Evolutionary conservation across 2,797 vertebrate genomes (phyloP), one percentile per base, ranked within the genome.

Genomic region (Valencia hispanica): DNA sequence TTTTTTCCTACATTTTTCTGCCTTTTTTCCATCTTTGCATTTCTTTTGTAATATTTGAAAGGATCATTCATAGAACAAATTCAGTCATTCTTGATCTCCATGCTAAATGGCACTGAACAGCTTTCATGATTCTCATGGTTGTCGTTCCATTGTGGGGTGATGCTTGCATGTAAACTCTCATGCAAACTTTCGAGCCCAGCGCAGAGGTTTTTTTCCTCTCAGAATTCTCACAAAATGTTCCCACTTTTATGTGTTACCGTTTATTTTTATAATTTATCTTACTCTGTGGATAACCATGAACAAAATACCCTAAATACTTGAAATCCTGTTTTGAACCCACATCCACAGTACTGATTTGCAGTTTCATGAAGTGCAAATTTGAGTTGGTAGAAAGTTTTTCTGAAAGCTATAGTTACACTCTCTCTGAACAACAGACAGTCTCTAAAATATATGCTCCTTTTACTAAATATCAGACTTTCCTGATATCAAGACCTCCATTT

Each of bases 381-480:
- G 68, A 65, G 48, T 79, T 78, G 79, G 72, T 57, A 80, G 79
- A 41, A 68, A 43, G 25, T 27, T 45, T 9, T n/a, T 68, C 72
- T 70, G 75, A 79, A 84, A 77, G 78, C 80, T 86, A 61, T 78
- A 88, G 83, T 89, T 88, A 85, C 78, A 77, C 57, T 84, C 84
- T 87, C 84, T n/a, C n/a, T n/a, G n/a, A 79, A 36, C 30, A 36
- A 32, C 59, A 34, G 59, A 63, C 59, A 63, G 32, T 17, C 80
- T 71, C 32, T 78, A 66, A 78, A 83, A 72, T 20, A 78, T 81
- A 68, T 65, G 55, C 47, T 74, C 61, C 82, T 91, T 83, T 77
- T 79, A 73, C 70, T 41, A 74, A 83, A 83, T 43, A 78, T 84
- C 82, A 75, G 47, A 68, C 68, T 74, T 61, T 75, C 36, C 77